phyloP scores from a whole-genome alignment of 2,888 invertebrate genomes.

The Amphimallon solstitiale region DNA sequence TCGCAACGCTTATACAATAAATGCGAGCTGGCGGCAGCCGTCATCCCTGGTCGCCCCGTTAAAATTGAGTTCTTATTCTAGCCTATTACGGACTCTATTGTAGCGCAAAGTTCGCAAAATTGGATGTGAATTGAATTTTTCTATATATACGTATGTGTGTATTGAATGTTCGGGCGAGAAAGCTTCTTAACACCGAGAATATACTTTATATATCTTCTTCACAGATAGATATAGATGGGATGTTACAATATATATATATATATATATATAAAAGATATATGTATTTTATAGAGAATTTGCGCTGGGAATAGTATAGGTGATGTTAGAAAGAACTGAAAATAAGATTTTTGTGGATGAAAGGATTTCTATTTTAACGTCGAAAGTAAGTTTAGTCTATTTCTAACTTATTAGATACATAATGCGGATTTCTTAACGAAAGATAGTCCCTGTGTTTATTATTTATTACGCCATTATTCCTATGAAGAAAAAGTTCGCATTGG shows the following conservation, averaged over 20 bases:
- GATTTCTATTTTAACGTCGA: slow-evolving; percentile 16
- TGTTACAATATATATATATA: too few species aligned
- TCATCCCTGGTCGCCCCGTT: slow-evolving; percentile 41
- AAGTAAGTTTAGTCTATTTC: too few species aligned
- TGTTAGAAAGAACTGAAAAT: slow-evolving; percentile 26
- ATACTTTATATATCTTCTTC: slow-evolving; percentile 1
- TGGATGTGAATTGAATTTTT: slow-evolving; percentile 60
- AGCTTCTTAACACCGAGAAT: slow-evolving; percentile 39
- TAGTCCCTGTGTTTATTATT: too few species aligned
- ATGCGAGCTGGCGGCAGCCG: slow-evolving; percentile 16
- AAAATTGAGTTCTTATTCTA: slow-evolving; percentile 57
- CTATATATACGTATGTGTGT: slow-evolving; percentile 30
- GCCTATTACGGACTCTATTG: slow-evolving; percentile 55
- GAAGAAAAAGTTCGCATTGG: too few species aligned
- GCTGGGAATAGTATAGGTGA: not conserved
- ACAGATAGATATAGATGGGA: slow-evolving; percentile 10
- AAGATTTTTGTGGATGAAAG: slow-evolving; percentile 30
- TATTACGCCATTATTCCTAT: too few species aligned
- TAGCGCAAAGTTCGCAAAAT: slow-evolving; percentile 59
- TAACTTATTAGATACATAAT: too few species aligned
- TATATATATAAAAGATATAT: slow-evolving; percentile 18
- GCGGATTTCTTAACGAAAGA: too few species aligned
- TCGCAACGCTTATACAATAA: slow-evolving; percentile 27
- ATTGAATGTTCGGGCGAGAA: slow-evolving; percentile 43
- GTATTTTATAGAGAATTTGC: slow-evolving; percentile 24